Base-by-base conservation (phyloP, 1,140 invertebrate species). In the Penaeus japonicus region DNA sequence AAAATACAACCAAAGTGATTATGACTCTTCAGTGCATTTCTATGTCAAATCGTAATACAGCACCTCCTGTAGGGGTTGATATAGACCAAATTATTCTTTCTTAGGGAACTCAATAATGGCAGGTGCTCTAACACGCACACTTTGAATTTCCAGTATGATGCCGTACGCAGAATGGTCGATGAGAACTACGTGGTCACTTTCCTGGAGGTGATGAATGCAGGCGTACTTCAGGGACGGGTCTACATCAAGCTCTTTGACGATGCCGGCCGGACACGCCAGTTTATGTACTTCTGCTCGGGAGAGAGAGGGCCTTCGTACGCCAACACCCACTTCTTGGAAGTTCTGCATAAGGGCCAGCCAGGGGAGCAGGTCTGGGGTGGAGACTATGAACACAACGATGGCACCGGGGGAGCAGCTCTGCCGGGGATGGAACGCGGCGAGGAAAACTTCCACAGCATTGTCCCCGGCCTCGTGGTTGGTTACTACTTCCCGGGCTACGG, bases 281-380 rank as follows among this genome's bases (percentile, higher is more conserved):
- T 87, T 62, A 39, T 30, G 79, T 57, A 54, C n/a, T 65, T 87
- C 10, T 87, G 85, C 59, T 62, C 85, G 18, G 85, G 85, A 1
- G 59, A 82, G 47, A 59, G 24, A 39, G 85, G 85, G 32, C 85
- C 85, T 2, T 87, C 85, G n/a, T 87, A 87, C 22, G 78, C 79
- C 5, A 39, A 57, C 17, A 87, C 85, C 47, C 85, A 79, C 78
- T 87, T 87, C 32, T n/a, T 87, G 10, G 78, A 87, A 18, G 85
- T 87, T 17, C 20, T 35, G 20, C 59, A 35, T 5, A 73, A 73
- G n/a, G 59, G 59, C 10, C 27, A 27, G 20, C 24, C 55, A 4
- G 85, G 78, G 55, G 77, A 86, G 27, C 85, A 87, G 59, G 27
- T 87, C n/a, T 87, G 85, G 85, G 85, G 85, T 15, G 85, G 85